phyloP scores from a whole-genome alignment of 1,140 invertebrate genomes.

The Drosophila sp. region DNA sequence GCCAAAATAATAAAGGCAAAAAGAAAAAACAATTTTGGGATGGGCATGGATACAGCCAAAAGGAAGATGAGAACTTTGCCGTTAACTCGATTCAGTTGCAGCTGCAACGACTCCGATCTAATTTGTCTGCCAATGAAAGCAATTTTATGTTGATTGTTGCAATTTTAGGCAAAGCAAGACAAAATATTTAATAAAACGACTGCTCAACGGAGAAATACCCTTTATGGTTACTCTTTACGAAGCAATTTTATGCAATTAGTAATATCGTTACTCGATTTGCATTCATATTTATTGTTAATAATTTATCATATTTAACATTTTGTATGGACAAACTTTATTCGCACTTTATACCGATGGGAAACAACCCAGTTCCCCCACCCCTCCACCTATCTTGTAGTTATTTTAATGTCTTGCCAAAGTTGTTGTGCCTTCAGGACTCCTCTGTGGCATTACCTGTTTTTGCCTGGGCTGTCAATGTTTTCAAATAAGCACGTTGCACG shows the following conservation, averaged over 20 bases:
- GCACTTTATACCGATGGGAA: conserved; percentile 8
- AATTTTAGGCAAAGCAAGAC: conserved; percentile 46
- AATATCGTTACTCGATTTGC: no score
- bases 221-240: neutral
- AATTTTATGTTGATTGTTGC: conserved; percentile 58
- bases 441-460: conserved; percentile 6
- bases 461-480: conserved; percentile 59
- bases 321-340: conserved; percentile 12
- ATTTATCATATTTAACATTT: no score
- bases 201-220: conserved; percentile 17
- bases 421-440: conserved; percentile 25
- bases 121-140: conserved; percentile 70
- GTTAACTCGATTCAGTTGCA: conserved; percentile 5
- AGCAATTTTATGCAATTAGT: no score
- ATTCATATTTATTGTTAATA: no score
- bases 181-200: conserved; percentile 5
- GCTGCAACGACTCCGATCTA: conserved; percentile 53
- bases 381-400: conserved; percentile 22
- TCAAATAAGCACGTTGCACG: conserved; percentile 81
- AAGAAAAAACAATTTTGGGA: neutral
- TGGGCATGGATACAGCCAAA: conserved; percentile 7
- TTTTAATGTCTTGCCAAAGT: conserved; percentile 47
- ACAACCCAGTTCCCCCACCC: neutral
- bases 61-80: conserved; percentile 6
- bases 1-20: conserved; percentile 40